Evolutionary conservation across 2,888 invertebrate species (phyloP).

Genomic region (Ephialtes manifestator): DNA sequence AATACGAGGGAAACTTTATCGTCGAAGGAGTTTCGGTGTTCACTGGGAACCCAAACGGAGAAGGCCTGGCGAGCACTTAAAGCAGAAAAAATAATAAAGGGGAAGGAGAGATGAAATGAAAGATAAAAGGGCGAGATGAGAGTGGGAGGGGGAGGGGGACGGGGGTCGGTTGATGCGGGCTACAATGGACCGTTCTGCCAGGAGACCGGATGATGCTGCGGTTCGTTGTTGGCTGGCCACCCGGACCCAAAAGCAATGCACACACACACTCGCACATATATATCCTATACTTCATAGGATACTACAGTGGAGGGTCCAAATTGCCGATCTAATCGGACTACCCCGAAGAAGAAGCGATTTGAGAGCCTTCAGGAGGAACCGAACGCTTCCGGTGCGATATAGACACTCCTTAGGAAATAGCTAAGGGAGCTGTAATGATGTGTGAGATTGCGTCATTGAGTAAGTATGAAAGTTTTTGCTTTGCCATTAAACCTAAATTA

Average conservation of each 20-base stretch:
- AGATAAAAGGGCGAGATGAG: constrained; percentile 72
- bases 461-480: no score
- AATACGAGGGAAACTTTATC: constrained; percentile 65
- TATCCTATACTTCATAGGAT: constrained; percentile 23
- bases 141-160: constrained; percentile 43
- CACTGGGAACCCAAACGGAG: constrained; percentile 31
- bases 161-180: constrained; percentile 47
- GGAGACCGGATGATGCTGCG: constrained; percentile 75
- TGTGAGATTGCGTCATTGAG: neutral
- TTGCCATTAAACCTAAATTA: no score
- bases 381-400: constrained; percentile 66
- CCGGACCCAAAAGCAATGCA: constrained; percentile 61
- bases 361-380: constrained; percentile 36
- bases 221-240: constrained; percentile 70
- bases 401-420: neutral
- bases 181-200: constrained; percentile 62
- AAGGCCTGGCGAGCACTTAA: constrained; percentile 25
- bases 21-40: constrained; percentile 46
- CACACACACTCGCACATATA: neutral
- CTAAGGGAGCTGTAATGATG: neutral
- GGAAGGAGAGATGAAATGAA: constrained; percentile 67
- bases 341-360: constrained; percentile 56
- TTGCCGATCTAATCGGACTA: constrained; percentile 72
- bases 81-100: constrained; percentile 57
- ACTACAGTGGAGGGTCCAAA: constrained; percentile 51